Evolutionary conservation across 2,888 invertebrate species (phyloP), one percentile per base, ranked within the genome.

Genomic region (Melipona beecheii): DNA sequence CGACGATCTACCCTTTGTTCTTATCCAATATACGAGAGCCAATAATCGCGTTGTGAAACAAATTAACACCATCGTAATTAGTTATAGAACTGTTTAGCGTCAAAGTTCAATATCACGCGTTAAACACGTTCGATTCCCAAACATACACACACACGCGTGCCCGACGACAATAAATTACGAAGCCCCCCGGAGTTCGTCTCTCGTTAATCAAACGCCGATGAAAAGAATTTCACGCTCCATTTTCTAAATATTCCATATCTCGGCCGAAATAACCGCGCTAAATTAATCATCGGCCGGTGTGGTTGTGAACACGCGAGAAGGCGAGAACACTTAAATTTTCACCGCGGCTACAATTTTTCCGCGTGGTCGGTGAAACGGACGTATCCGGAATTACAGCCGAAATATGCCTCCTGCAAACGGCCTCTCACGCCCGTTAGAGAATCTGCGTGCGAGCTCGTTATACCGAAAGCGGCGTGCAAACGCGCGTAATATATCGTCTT

Each of bases 401-500:
- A 56, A 64, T 66, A 9, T 36, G 56, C 17, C 1, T 27, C 19
- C 3, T 27, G 24, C 21, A 17, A 11, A 2, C 24, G 24, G 62
- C 19, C 36, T 60, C 24, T 52, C 13, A 15, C 27, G 19, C 24
- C 36, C 62, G 49, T 62, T 75, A 54, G 72, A 78, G 60, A 71
- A 85, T 82, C 80, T 69, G 62, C 78, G 70, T 74, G 49, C 73
- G 43, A 71, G 69, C 72, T 81, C 64, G 83, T 87, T 85, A 76
- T 69, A 74, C 70, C 52, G 78, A 82, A 83, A 86, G 78, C 83
- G 81, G 69, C 69, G 72, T 56, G 73, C 73, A 81, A 80, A 84
- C 75, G 85, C 75, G 84, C 78, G 78, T 84, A 84, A 90, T 86
- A 87, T 84, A 87, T 87, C 76, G 86, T 83, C 84, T 87, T 85